A percentile compares a stretch with the other conserved stretches of the same genome.
Conservation (phyloP, 53 echinoderm and acorn worm species). For the Stichopus horrens region DNA sequence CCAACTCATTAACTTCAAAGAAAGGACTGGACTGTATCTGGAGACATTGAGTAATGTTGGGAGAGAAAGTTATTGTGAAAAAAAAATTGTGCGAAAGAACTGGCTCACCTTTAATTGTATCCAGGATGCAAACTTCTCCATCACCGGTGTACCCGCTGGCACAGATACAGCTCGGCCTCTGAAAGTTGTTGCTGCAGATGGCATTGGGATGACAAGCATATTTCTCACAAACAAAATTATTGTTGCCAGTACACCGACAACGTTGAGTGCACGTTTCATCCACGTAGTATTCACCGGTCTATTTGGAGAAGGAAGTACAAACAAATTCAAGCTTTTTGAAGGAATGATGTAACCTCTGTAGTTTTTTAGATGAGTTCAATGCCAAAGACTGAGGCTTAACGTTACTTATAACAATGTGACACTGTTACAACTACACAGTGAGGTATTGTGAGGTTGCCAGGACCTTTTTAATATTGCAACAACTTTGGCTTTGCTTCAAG, state of each 20-base stretch:
- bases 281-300: conserved; percentile 33
- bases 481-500: neutral
- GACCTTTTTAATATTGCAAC: no score
- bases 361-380: no score
- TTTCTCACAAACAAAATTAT: conserved; percentile 5
- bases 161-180: conserved; percentile 27
- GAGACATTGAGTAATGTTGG: no score
- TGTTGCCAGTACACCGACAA: conserved; percentile 24
- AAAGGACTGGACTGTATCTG: no score
- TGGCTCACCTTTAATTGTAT: conserved; percentile 43
- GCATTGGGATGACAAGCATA: conserved; percentile 38
- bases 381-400: no score
- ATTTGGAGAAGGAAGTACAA: neutral
- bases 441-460: no score
- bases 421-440: no score
- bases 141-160: conserved; percentile 19
- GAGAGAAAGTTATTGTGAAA: neutral
- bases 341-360: neutral
- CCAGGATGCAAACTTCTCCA: conserved; percentile 39
- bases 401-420: no score
- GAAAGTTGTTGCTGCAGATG: conserved; percentile 8
- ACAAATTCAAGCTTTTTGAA: neutral
- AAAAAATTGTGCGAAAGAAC: neutral
- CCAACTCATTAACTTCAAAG: no score
- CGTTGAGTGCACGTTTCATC: conserved; percentile 10